Conservation (phyloP, 2,797 vertebrate genomes). For the Bryconaethiops microstoma region DNA sequence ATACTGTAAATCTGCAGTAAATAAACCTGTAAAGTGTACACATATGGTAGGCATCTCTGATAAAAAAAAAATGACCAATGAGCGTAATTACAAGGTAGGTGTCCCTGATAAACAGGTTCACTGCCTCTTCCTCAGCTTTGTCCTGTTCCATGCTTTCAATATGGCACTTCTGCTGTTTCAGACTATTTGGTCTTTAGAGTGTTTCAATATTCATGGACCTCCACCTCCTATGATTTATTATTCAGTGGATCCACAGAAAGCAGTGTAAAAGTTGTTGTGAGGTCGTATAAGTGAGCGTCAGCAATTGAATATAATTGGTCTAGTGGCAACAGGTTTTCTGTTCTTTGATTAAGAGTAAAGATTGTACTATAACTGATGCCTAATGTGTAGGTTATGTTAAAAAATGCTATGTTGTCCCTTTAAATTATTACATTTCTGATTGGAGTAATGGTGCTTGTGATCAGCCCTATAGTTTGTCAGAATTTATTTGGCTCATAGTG, state of each 20-base stretch:
- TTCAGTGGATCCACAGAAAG: neutral
- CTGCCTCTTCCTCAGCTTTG: neutral
- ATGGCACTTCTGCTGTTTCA: no score
- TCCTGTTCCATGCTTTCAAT: neutral
- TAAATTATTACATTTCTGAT: neutral
- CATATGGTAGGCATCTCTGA: neutral
- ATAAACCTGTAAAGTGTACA: neutral
- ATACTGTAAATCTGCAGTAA: neutral
- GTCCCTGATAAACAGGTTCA: neutral
- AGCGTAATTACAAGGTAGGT: no score
- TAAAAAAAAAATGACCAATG: neutral
- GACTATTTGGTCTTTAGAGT: no score
- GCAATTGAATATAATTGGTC: neutral
- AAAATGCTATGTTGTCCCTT: neutral
- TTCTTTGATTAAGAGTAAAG: neutral
- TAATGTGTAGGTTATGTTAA: neutral
- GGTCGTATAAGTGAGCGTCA: neutral
- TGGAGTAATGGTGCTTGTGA: neutral
- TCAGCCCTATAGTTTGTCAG: slow-evolving; percentile 5
- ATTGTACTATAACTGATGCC: neutral
- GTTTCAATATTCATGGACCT: no score
- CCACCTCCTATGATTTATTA: neutral
- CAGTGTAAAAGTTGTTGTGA: neutral
- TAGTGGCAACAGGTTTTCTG: neutral
- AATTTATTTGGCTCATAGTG: neutral